Percentiles rank a stretch among this genome's conserved stretches.
These are phyloP conservation scores for Callitettix versicolor DNA, from an alignment of 1,140 invertebrate genomes.

Conservation along the genomic window DNA sequence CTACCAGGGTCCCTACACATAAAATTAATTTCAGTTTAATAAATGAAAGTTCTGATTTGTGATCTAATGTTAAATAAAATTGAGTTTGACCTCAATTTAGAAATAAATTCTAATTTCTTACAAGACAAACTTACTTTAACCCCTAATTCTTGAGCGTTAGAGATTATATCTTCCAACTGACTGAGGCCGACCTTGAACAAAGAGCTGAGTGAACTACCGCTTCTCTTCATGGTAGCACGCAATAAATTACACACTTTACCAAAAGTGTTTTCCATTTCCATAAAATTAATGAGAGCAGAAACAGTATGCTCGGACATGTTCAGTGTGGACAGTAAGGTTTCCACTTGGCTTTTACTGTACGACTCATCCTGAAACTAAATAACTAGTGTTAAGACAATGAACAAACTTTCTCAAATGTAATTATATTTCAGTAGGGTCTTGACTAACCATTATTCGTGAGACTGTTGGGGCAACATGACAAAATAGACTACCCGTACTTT, in stretches of 20 bases:
- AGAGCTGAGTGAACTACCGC: constrained; percentile 46
- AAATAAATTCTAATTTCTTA: too few relatives aligned
- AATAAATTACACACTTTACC: constrained; percentile 50
- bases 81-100: too few relatives aligned
- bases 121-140: constrained; percentile 51
- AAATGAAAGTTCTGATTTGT: too few relatives aligned
- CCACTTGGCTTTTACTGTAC: constrained; percentile 1
- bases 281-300: constrained; percentile 52
- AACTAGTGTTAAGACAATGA: too few relatives aligned
- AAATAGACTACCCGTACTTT: too few relatives aligned
- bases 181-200: constrained; percentile 56
- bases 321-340: constrained; percentile 34
- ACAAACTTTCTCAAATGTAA: too few relatives aligned
- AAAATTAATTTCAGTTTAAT: too few relatives aligned
- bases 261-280: constrained; percentile 59
- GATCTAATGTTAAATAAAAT: too few relatives aligned
- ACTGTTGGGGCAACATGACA: too few relatives aligned
- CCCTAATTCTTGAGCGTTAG: constrained; percentile 55
- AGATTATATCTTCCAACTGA: constrained; percentile 61
- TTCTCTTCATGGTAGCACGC: constrained; percentile 46
- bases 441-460: too few relatives aligned
- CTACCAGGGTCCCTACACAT: too few relatives aligned
- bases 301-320: constrained; percentile 59
- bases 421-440: too few relatives aligned
- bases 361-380: constrained; percentile 7